Evolutionary conservation across 2,888 invertebrate genomes (phyloP).

Genomic region (Neoitamus cyanurus): DNA sequence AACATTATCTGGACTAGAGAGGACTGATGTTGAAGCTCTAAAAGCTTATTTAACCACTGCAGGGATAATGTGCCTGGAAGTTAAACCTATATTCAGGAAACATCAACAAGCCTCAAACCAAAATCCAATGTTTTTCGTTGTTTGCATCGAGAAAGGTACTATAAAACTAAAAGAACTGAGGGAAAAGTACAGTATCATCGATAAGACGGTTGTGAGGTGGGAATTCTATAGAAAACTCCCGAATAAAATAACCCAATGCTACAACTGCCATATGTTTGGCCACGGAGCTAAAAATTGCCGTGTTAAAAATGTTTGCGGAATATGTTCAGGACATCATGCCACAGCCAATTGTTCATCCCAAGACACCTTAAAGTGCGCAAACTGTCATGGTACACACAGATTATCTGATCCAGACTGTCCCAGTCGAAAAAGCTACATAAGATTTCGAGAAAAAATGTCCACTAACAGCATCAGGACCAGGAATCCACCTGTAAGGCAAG

Average conservation of each 20-base stretch:
- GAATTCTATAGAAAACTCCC: background rate
- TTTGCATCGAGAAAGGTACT: background rate
- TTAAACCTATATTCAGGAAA: background rate
- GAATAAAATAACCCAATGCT: background rate
- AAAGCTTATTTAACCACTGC: background rate
- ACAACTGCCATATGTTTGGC: background rate
- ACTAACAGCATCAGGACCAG: background rate
- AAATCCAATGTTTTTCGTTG: background rate
- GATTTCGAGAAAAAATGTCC: background rate
- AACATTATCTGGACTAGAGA: background rate
- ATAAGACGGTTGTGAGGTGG: background rate
- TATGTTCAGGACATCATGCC: background rate
- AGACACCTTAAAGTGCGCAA: background rate
- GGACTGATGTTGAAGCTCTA: background rate
- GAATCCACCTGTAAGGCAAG: background rate
- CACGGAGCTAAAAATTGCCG: background rate
- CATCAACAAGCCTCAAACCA: background rate
- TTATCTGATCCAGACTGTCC: background rate
- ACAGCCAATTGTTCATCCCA: background rate
- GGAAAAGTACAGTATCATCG: background rate
- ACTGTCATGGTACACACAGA: background rate
- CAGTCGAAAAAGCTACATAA: background rate
- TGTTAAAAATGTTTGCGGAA: background rate
- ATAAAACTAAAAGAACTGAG: background rate
- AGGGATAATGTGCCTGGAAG: background rate